Evolutionary conservation across 1,140 invertebrate species (phyloP).

Genomic region (Drosophila bifasciata): DNA sequence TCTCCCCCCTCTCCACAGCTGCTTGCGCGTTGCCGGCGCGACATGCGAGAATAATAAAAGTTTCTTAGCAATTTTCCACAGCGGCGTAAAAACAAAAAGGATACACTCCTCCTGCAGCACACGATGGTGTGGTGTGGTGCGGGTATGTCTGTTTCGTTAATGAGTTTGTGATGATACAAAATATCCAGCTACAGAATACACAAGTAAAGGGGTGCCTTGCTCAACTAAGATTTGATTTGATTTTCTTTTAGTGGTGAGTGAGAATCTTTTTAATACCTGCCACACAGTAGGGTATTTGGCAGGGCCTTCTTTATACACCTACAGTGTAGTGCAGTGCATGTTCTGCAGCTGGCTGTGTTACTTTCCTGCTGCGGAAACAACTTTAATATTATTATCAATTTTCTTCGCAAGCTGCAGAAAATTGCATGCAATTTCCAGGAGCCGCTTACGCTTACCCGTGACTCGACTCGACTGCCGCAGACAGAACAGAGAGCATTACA

Average conservation of each 20-base stretch:
- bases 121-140: neutral
- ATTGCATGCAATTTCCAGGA: constrained; percentile 55
- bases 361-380: constrained; percentile 37
- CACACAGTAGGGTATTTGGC: constrained; percentile 19
- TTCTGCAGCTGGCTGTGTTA: constrained; percentile 42
- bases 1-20: neutral
- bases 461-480: neutral
- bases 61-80: constrained; percentile 49
- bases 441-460: constrained; percentile 7
- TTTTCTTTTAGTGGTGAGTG: too few species aligned
- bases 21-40: constrained; percentile 6
- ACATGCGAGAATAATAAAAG: constrained; percentile 71
- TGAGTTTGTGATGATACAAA: constrained; percentile 2
- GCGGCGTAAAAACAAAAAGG: constrained; percentile 52
- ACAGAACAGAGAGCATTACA: constrained; percentile 3
- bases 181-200: neutral
- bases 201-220: too few species aligned
- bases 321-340: constrained; percentile 28
- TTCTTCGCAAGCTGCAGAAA: constrained; percentile 55
- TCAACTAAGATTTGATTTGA: neutral
- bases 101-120: constrained; percentile 10
- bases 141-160: constrained; percentile 16
- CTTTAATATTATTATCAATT: constrained; percentile 67
- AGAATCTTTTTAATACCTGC: too few species aligned
- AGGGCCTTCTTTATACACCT: neutral